These are phyloP conservation scores for Galbula dea DNA, from an alignment of 2,113 vertebrate species.

Conservation along the genomic window DNA sequence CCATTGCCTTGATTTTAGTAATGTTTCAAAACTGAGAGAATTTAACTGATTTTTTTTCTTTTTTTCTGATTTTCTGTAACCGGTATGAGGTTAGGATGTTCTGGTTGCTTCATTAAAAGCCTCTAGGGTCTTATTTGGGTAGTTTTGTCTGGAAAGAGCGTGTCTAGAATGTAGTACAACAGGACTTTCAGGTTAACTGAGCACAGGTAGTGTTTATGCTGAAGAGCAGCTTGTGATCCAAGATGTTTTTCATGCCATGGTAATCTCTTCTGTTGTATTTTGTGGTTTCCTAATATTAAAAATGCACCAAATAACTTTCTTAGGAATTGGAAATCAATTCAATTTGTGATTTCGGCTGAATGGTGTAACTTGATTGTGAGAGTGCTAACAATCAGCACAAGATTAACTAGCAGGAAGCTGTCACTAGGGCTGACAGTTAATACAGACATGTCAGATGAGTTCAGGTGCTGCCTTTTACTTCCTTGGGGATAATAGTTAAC, in stretches of 20 bases:
- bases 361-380: not conserved
- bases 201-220: conserved; percentile 10
- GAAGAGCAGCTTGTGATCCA: conserved; percentile 15
- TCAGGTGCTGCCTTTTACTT: not conserved
- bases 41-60: not conserved
- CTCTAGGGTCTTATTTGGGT: conserved; percentile 53
- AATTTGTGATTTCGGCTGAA: not conserved
- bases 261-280: not conserved
- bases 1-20: not conserved
- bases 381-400: not conserved
- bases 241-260: conserved; percentile 51
- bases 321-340: not conserved
- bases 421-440: not conserved
- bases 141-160: conserved; percentile 57
- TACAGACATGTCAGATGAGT: not conserved
- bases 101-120: conserved; percentile 36
- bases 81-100: not conserved
- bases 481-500: not conserved
- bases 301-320: not conserved
- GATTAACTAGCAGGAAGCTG: not conserved
- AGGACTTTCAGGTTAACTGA: conserved; percentile 48
- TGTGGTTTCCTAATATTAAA: not conserved
- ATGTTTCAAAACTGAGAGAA: not conserved
- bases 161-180: conserved; percentile 51
- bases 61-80: conserved; percentile 10